Percentiles rank a stretch among this genome's conserved stretches.
Conservation (phyloP, 1,140 invertebrate genomes). For the Macrobrachium rosenbergii region DNA sequence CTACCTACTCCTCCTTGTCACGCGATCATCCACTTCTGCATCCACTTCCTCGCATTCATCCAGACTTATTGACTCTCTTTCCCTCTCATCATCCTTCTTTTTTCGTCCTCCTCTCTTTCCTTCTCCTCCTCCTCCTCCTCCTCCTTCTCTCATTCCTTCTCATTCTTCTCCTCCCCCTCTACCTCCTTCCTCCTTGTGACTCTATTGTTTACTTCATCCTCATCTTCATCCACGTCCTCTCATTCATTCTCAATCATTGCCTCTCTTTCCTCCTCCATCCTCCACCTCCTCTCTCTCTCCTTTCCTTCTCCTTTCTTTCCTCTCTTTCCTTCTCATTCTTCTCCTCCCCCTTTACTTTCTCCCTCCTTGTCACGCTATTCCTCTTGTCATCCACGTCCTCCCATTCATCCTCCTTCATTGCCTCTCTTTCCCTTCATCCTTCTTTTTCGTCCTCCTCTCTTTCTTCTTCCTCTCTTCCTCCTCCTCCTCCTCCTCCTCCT, state of each 20-base stretch:
- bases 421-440: constrained; percentile 1
- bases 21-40: neutral
- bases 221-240: too few relatives aligned
- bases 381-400: neutral
- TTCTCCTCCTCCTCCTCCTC: neutral
- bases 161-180: too few relatives aligned
- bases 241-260: too few relatives aligned
- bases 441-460: neutral
- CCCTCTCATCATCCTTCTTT: neutral
- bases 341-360: neutral
- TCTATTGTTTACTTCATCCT: too few relatives aligned
- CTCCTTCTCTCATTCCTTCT: neutral
- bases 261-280: too few relatives aligned
- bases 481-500: neutral
- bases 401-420: neutral
- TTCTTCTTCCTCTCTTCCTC: neutral
- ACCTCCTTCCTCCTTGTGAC: too few relatives aligned
- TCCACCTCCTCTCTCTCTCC: too few relatives aligned
- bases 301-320: too few relatives aligned
- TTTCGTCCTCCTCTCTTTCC: neutral
- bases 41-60: neutral
- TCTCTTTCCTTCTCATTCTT: too few relatives aligned
- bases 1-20: too few relatives aligned
- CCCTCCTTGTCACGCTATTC: neutral
- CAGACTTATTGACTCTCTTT: neutral